Percentiles rank a stretch among this genome's conserved stretches.
phyloP scores from a whole-genome alignment of 23 tunicate species.

The Phallusia fumigata region DNA sequence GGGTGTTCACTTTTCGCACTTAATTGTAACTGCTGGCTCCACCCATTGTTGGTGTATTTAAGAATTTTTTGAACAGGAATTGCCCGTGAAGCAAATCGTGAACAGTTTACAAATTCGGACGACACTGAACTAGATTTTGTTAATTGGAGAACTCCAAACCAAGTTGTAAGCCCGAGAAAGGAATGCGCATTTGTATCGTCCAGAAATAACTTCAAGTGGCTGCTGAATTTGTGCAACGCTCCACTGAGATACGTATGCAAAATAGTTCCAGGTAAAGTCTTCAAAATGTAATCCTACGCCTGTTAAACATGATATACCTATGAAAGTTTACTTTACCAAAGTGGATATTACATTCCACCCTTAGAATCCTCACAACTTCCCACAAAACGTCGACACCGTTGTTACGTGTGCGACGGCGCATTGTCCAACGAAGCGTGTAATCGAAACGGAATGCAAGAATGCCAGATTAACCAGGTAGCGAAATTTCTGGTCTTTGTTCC shows the following conservation, averaged over 20 bases:
- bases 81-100: background rate
- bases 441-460: conserved; percentile 13
- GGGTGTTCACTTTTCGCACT: too few species aligned
- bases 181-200: background rate
- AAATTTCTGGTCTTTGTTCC: too few species aligned
- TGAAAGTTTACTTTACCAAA: too few species aligned
- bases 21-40: too few species aligned
- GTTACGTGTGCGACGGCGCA: conserved; percentile 38
- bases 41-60: too few species aligned
- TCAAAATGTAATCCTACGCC: background rate
- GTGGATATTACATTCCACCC: too few species aligned
- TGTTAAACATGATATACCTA: background rate
- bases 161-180: background rate
- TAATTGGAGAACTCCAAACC: background rate
- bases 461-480: conserved; percentile 41
- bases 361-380: background rate
- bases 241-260: background rate
- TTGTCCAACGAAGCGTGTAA: conserved; percentile 48
- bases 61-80: background rate
- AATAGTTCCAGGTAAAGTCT: background rate
- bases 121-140: background rate
- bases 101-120: background rate
- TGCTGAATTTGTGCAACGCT: background rate
- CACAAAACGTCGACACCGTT: conserved; percentile 6
- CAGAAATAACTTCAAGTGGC: background rate